phyloP scores from a whole-genome alignment of 2,888 invertebrate genomes.

The Allolobophora icterica region DNA sequence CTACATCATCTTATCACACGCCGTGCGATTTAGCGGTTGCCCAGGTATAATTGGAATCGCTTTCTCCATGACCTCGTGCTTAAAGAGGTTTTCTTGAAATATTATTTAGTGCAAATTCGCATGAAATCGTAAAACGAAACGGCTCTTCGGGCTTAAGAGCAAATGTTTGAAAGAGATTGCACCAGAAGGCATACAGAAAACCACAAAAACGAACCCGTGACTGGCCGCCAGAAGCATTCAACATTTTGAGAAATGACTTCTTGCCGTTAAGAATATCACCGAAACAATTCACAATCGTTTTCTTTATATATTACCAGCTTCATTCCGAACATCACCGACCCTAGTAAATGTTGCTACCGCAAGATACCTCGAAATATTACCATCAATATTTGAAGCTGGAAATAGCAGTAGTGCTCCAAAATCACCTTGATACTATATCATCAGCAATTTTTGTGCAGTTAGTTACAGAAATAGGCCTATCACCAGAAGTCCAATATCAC shows the following conservation, averaged over 20 bases:
- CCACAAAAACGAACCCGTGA: not conserved
- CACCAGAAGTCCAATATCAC: not conserved
- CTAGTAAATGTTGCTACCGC: not conserved
- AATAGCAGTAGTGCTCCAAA: not conserved
- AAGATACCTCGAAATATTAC: not conserved
- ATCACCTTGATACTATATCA: not conserved
- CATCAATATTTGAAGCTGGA: not conserved
- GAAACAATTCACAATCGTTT: conserved; percentile 17
- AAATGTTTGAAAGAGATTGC: conserved; percentile 4
- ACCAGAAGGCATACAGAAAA: not conserved
- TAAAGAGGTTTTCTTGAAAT: conserved; percentile 3
- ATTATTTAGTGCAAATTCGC: conserved; percentile 5
- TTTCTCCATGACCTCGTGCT: not conserved
- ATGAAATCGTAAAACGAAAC: not conserved
- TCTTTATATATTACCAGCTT: not conserved
- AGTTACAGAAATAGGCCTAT: no score
- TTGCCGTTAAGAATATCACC: not conserved
- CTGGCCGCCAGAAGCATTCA: not conserved
- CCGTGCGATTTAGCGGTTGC: not conserved
- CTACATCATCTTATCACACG: not conserved
- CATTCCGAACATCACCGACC: not conserved
- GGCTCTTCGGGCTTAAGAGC: not conserved
- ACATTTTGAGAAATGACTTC: not conserved
- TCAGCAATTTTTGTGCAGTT: not conserved
- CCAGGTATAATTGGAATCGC: not conserved